Evolutionary conservation across 2,113 vertebrate species (phyloP), one percentile per base, ranked within the genome.

Genomic region (Harpagus bidentatus): DNA sequence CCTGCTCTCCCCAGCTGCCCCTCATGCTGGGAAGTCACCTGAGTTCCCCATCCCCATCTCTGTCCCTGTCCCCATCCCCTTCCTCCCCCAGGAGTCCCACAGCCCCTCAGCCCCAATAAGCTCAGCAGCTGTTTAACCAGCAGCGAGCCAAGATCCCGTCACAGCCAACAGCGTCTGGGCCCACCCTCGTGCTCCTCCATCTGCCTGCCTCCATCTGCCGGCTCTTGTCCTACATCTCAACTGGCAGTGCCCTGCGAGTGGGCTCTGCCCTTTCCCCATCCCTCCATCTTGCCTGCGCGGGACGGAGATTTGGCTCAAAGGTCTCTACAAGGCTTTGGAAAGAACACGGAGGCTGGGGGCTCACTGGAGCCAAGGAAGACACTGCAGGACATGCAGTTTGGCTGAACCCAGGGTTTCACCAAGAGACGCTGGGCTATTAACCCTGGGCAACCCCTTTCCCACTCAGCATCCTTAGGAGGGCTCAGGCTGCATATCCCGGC

Each of bases 91-190:
- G 50, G 50, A 50, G 47, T 28, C 63, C 11, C 7, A 12, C 59
- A 93, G 45, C 17, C 29, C 52, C 31, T 29, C 56, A 70, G 67
- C 23, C 48, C 36, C 50, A 66, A 9, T 78, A 83, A 74, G 61
- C 93, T 67, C 81, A 87, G 80, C 91, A 96, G 95, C 93, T 94
- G 91, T 34, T 81, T 87, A 70, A 86, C 14, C 83, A 91, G 65
- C 86, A 91, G 47, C 0, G 19, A 94, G 96, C 93, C 93, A 96
- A 97, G 81, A 97, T 88, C 92, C 59, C 28, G 2, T 90, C 72
- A 55, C 45, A 47, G 79, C 76, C 53, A 53, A 42, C 20, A 63
- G 66, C 1, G 0, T 22, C 82, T 67, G 1, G 0, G n/a, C 4
- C 8, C 78, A 76, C 47, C 66, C 82, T 86, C 31, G 2, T 2